phyloP scores from a whole-genome alignment of 2,797 vertebrate genomes.

The Uromys caudimaculatus region DNA sequence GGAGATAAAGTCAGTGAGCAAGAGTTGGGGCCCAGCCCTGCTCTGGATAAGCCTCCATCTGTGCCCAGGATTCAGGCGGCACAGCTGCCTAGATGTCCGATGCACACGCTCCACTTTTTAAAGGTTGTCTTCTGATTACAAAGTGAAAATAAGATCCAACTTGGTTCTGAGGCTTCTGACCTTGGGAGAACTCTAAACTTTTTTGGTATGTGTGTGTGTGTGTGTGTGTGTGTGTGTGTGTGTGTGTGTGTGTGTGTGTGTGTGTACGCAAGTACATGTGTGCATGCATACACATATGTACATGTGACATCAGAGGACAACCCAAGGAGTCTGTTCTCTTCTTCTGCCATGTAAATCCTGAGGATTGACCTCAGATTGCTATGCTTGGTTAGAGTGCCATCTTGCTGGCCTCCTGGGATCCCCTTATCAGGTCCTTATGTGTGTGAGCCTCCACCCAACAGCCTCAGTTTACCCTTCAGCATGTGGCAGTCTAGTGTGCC shows the following conservation, averaged over 20 bases:
- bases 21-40: background rate
- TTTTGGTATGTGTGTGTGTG: background rate
- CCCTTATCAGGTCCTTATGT: background rate
- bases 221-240: background rate
- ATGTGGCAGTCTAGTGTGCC: rapidly evolving
- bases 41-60: background rate
- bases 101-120: background rate
- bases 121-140: background rate
- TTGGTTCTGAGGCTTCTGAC: background rate
- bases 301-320: background rate
- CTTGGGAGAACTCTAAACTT: background rate
- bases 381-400: background rate
- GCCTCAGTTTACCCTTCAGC: background rate
- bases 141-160: background rate
- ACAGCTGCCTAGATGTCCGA: background rate
- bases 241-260: background rate
- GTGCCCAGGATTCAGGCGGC: background rate
- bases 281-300: background rate
- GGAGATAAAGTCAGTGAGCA: background rate
- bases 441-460: background rate
- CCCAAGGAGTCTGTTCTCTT: background rate
- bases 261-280: background rate
- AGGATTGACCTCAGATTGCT: background rate
- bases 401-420: background rate
- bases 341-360: background rate